phyloP scores from a whole-genome alignment of 2,888 invertebrate species.

The Ichneumon xanthorius region DNA sequence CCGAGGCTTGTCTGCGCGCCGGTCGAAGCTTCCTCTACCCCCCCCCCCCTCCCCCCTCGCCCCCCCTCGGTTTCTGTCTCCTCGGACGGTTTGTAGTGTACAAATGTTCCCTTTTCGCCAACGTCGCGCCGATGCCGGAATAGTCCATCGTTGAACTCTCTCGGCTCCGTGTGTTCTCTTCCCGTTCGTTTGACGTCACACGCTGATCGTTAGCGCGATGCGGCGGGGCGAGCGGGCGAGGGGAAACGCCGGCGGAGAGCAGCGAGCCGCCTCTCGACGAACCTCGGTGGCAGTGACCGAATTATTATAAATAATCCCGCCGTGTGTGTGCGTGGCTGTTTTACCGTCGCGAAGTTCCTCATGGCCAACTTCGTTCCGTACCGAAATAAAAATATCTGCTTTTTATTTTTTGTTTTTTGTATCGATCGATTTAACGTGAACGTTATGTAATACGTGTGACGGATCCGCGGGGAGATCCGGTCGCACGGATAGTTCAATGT shows the following conservation, averaged over 20 bases:
- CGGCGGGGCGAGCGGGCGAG: slow-evolving; percentile 40
- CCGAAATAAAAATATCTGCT: slow-evolving; percentile 17
- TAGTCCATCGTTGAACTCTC: slow-evolving; percentile 57
- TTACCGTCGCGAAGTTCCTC: slow-evolving; percentile 48
- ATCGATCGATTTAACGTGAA: not conserved
- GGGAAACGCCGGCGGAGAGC: not conserved
- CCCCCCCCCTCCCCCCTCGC: too few species aligned
- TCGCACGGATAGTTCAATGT: not conserved
- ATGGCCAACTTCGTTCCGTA: slow-evolving; percentile 6
- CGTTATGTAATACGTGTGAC: not conserved
- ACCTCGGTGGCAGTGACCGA: slow-evolving; percentile 71
- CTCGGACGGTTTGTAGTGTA: slow-evolving; percentile 33
- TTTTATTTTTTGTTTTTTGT: not conserved
- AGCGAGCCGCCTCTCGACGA: slow-evolving; percentile 22
- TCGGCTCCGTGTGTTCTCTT: slow-evolving; percentile 38
- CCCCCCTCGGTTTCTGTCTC: not conserved
- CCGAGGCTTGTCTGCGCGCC: not conserved
- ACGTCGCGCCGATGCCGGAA: slow-evolving; percentile 45
- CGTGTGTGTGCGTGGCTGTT: slow-evolving; percentile 30
- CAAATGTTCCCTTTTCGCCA: slow-evolving; percentile 52
- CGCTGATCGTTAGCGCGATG: slow-evolving; percentile 65
- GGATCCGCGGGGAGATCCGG: not conserved
- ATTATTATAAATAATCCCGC: slow-evolving; percentile 72
- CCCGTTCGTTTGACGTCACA: slow-evolving; percentile 63
- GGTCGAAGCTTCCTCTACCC: not conserved